Base-by-base conservation (phyloP, 2,113 vertebrate species). In the Rhinopithecus roxellana region DNA sequence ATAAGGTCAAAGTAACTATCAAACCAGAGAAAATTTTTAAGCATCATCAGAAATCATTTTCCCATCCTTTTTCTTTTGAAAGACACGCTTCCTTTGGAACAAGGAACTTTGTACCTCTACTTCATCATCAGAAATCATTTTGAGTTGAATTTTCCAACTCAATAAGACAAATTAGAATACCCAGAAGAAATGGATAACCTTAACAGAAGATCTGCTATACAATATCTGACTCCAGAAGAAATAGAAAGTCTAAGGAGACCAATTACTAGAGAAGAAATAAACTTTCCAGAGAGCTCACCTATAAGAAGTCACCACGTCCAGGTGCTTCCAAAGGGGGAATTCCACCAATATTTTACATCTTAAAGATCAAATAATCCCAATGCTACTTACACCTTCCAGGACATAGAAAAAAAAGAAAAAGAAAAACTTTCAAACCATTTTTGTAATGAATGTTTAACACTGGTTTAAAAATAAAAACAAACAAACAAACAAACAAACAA, bases 31-130 rank as follows among this genome's bases (percentile, higher is more conserved):
- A 61, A 90, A 81, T 75, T 72, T 79, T 11, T 27, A 45, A 48
- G 85, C 79, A 79, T 59, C 50, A 52, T 81, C 48, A 89, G 89
- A 77, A 91, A 57, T n/a, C 25, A 92, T 80, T 94, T 70, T 40
- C 38, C 38, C 38, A 40, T 40, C 38, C 38, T 40, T 40, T 40
- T 40, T 40, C 38, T 40, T 40, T 40, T 40, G 38, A 40, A 40
- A 40, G 38, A 40, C 38, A 40, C 38, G 38, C 38, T 40, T 40
- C 38, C 38, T 40, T 40, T 40, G 38, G 38, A 40, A 40, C 38
- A 40, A 40, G 38, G 38, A 40, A 40, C 38, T 40, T 40, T 40
- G 38, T 40, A 40, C 38, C 38, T 40, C 38, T 40, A 40, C 38
- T 40, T 40, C 79, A 84, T 59, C 50, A 52, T 86, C 48, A 89